Base-by-base conservation (phyloP, 2,888 invertebrate genomes). In the Hipparchia semele region DNA sequence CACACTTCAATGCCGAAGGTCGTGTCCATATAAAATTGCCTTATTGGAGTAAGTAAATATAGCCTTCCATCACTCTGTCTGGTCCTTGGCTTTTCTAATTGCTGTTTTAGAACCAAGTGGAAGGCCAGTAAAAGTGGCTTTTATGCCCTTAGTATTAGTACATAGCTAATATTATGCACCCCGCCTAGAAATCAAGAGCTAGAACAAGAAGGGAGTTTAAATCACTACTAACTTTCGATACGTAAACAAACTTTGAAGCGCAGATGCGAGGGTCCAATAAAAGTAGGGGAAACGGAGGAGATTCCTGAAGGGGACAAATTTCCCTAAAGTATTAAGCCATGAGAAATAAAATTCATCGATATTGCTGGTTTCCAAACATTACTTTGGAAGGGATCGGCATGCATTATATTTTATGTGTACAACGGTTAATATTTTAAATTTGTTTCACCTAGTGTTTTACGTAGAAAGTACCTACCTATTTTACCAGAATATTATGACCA, bases 211-310 rank as follows among this genome's bases (percentile, higher is more conserved):
- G 61, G 71, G 80, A 80, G 81, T 84, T 86, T 85, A 87, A 89
- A 88, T 87, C 85, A 86, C 85, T 83, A 84, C 82, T 83, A 82
- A 87, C 86, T 87, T 88, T 89, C 85, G 85, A 87, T 88, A 85
- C 82, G 86, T 86, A 87, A 87, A 89, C 87, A 90, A 90, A 91
- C 83, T 91, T 88, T 85, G 86, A 84, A 88, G 87, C 88, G 86
- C 90, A 91, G 91, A 90, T 87, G 88, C 83, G 85, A 86, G 85
- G 88, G 90, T 88, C 88, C 88, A 92, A 92, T 91, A 90, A 89
- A 88, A 89, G 86, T 84, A 86, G 87, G 88, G 88, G 86, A 88
- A 84, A 83, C 80, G 79, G 82, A 83, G 83, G 82, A 83, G 82
- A 85, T 82, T 83, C 81, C 82, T 82, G 85, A 87, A 88, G 89